A percentile compares a stretch with the other conserved stretches of the same genome.
These are phyloP conservation scores for Heliconius hermathena DNA, from an alignment of 1,140 invertebrate species.

Conservation along the genomic window DNA sequence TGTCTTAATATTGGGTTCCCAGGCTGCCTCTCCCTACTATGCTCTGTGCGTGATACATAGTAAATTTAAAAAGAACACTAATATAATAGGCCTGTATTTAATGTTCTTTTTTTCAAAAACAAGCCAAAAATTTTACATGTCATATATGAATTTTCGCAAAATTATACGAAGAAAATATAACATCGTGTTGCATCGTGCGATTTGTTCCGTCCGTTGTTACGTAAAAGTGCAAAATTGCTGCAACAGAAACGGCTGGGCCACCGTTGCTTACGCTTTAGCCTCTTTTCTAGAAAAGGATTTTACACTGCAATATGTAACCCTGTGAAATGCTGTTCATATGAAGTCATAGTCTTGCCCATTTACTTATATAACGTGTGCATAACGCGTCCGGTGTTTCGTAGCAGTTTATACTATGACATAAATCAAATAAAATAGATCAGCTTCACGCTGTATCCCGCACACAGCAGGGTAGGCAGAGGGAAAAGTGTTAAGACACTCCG, in stretches of 20 bases:
- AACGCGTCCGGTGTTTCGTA: not conserved
- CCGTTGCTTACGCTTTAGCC: constrained; percentile 42
- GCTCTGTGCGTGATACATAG: no score
- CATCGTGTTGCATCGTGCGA: constrained; percentile 40
- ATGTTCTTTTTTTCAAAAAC: no score
- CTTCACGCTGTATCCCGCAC: no score
- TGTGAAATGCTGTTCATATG: not conserved
- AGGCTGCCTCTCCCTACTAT: no score
- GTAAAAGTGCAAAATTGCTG: constrained; percentile 44
- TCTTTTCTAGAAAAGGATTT: constrained; percentile 38
- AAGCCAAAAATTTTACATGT: not conserved
- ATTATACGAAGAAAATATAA: constrained; percentile 4
- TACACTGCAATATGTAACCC: constrained; percentile 2
- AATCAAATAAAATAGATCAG: no score
- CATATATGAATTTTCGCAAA: not conserved
- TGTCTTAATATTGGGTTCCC: no score
- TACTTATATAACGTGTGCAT: not conserved
- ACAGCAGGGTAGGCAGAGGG: no score
- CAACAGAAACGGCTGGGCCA: constrained; percentile 14
- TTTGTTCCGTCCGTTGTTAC: constrained; percentile 52
- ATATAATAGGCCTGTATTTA: no score
- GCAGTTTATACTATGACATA: not conserved
- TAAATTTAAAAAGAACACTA: no score
- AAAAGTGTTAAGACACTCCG: no score
- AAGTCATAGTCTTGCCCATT: not conserved